Percentiles rank a stretch among this genome's conserved stretches.
Evolutionary conservation across 2,888 invertebrate genomes (phyloP).

Genomic region (Callyntrura sp.): DNA sequence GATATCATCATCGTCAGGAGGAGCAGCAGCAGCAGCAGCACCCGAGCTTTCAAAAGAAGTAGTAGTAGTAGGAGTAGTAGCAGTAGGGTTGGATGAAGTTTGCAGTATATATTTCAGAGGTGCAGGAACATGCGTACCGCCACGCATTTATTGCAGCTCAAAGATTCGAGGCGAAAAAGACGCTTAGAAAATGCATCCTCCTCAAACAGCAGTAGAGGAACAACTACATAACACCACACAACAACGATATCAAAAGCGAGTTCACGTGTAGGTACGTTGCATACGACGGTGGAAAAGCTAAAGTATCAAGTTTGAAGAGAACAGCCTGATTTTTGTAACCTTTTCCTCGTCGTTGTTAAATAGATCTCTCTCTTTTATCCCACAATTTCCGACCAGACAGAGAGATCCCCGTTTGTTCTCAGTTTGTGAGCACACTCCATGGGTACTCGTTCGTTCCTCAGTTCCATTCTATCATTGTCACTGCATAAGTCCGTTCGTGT

Average conservation of each 20-base stretch:
- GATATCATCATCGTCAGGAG: slow-evolving; percentile 16
- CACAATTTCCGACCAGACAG: background rate
- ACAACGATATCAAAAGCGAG: background rate
- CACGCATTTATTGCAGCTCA: background rate
- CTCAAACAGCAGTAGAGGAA: background rate
- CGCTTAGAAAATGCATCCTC: background rate
- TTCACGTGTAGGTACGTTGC: background rate
- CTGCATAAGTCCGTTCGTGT: background rate
- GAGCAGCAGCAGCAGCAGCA: no score
- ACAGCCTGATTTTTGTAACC: slow-evolving; percentile 44
- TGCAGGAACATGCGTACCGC: slow-evolving; percentile 50
- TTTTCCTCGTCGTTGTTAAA: slow-evolving; percentile 20
- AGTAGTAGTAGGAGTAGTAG: background rate
- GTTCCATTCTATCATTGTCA: slow-evolving; percentile 1
- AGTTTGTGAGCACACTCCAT: slow-evolving; percentile 52
- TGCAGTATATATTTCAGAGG: background rate
- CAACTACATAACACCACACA: background rate
- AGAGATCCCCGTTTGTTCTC: slow-evolving; percentile 23
- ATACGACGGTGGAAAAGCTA: background rate
- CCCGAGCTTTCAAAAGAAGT: background rate
- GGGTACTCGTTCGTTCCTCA: slow-evolving; percentile 41
- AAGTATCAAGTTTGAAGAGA: slow-evolving; percentile 24
- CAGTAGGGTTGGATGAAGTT: background rate
- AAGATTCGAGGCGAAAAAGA: background rate
- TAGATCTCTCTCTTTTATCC: slow-evolving; percentile 25